Evolutionary conservation across 2,113 vertebrate genomes (phyloP), one percentile per base, ranked within the genome.

Genomic region (Trinectes maculatus): DNA sequence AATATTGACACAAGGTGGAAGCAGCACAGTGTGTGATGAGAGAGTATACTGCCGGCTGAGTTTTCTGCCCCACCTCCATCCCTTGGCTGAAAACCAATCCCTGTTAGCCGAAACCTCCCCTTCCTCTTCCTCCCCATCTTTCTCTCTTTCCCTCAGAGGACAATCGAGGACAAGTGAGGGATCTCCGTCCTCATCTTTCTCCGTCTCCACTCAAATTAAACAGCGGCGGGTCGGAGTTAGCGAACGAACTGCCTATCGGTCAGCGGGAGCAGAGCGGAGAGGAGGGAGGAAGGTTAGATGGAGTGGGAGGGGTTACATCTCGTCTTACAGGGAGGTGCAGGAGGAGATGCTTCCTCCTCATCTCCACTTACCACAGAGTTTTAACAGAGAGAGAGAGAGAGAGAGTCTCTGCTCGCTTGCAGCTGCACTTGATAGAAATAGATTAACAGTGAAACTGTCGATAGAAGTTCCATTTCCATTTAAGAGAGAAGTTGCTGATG

Each of bases 1-100:
- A 43, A 73, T 85, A 77, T 82, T 86, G 82, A 83, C 79, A 54
- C 36, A 58, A 48, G 54, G 65, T 52, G 57, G 65, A 68, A 71
- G 61, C 56, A 21, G 74, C 33, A 2, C 49, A 25, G 71, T 58
- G 56, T 71, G 46, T 9, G n/a, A 11, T 16, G 40, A 24, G 28
- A 24, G 55, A 54, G 37, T 29, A 26, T 71, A 31, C 49, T 49
- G 39, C n/a, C 22, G 58, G 4, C 34, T 2, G 59, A 26, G 12
- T 53, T 22, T 4, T 19, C 34, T 25, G 46, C 33, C 25, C 47
- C 25, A 3, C n/a, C 33, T 29, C 47, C 1, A 12, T 63, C 25
- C 51, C 31, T 21, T 22, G 19, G 26, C 34, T 39, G 49, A 28
- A 71, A 74, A 61, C 74, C 63, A 34, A 78, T 33, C 56, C 57